Evolutionary conservation across 1,140 invertebrate species (phyloP).

Genomic region (Brachionus manjavacas): DNA sequence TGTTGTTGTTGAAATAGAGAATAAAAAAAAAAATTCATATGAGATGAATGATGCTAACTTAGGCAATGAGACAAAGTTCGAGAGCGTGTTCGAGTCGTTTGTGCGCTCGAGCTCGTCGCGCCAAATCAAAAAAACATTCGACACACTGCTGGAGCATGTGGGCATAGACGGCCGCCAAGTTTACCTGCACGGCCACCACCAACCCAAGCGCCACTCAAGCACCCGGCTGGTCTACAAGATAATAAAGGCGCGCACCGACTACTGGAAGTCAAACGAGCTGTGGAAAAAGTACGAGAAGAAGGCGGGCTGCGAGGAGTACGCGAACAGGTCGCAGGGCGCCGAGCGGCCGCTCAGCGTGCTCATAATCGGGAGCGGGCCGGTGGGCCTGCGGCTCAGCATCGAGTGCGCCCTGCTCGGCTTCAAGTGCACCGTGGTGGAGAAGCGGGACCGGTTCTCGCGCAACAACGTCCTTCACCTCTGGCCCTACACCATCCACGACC

Average conservation of each 20-base stretch:
- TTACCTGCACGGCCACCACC: not conserved
- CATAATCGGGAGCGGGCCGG: conserved; percentile 75
- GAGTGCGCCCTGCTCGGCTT: conserved; percentile 91
- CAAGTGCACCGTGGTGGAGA: conserved; percentile 62
- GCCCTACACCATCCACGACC: conserved; percentile 95
- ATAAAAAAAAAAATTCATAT: too few relatives aligned
- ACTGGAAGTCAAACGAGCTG: conserved; percentile 32
- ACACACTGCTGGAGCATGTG: not conserved
- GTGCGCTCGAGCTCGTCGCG: not conserved
- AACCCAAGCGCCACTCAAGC: not conserved
- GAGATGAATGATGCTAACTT: not conserved
- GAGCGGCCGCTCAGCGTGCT: not conserved
- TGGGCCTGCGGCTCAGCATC: conserved; percentile 86
- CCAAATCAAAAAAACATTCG: not conserved
- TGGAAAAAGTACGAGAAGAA: conserved; percentile 26
- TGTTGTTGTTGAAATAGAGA: too few relatives aligned
- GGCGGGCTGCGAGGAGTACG: not conserved
- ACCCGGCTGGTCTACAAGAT: conserved; percentile 19
- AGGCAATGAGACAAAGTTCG: not conserved
- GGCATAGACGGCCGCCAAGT: not conserved
- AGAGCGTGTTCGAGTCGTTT: not conserved
- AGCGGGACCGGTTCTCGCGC: conserved; percentile 67
- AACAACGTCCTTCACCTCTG: conserved; percentile 98
- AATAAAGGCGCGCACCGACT: not conserved
- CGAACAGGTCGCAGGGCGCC: not conserved